A percentile compares a stretch with the other conserved stretches of the same genome.
These are phyloP conservation scores for Amphipyra berbera DNA, from an alignment of 2,888 invertebrate species.

Conservation along the genomic window DNA sequence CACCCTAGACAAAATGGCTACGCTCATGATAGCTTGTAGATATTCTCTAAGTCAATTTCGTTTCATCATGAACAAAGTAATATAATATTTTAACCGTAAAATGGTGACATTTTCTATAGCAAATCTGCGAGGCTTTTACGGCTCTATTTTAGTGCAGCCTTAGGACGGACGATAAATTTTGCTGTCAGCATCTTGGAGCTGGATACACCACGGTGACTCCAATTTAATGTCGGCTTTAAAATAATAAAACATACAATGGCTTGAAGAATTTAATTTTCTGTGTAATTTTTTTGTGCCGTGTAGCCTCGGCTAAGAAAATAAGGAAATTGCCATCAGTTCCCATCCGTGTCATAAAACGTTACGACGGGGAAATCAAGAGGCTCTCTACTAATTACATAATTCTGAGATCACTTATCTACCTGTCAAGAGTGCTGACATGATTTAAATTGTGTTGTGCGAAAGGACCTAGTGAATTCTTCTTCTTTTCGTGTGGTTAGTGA, in stretches of 20 bases:
- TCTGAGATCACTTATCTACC: slow-evolving; percentile 17
- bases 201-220: slow-evolving; percentile 24
- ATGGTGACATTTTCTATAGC: slow-evolving; percentile 47
- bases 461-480: too few relatives aligned
- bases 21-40: too few relatives aligned
- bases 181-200: slow-evolving; percentile 43
- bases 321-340: slow-evolving; percentile 20
- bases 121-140: slow-evolving; percentile 57
- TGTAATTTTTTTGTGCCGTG: slow-evolving; percentile 25
- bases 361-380: slow-evolving; percentile 40
- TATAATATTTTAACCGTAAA: slow-evolving; percentile 60
- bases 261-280: slow-evolving; percentile 35
- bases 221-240: slow-evolving; percentile 30
- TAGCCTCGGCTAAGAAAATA: slow-evolving; percentile 10
- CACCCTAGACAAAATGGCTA: too few relatives aligned
- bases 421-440: neutral
- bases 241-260: slow-evolving; percentile 37
- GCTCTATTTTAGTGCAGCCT: slow-evolving; percentile 63
- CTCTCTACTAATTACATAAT: slow-evolving; percentile 12
- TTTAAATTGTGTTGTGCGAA: neutral
- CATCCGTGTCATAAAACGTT: slow-evolving; percentile 20
- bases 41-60: slow-evolving; percentile 40
- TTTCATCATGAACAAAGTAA: slow-evolving; percentile 57
- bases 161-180: slow-evolving; percentile 61
- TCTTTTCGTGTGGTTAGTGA: too few relatives aligned